Base-by-base conservation (phyloP, 2,888 invertebrate genomes). In the Drosophila imparisetae region DNA sequence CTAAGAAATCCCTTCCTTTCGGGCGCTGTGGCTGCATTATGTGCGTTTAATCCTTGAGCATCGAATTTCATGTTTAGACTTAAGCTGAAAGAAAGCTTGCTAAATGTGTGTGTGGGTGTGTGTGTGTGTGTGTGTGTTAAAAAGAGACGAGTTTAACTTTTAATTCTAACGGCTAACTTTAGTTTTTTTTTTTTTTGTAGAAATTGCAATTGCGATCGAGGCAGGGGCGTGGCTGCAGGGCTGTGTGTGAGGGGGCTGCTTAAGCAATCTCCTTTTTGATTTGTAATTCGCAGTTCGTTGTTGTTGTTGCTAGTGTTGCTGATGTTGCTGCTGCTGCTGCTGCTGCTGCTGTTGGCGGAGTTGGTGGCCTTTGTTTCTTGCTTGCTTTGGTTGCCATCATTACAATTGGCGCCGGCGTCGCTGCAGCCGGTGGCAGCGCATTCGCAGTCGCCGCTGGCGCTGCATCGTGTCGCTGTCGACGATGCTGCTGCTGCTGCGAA, bases 221-320 rank as follows among this genome's bases (percentile, higher is more conserved):
- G 62, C 42, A 30, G n/a, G 40, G 24, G 54, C 24, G 32, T 24
- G 15, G 32, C 48, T 15, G 30, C 0, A 34, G 27, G 29, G 38
- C 13, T 15, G 15, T 45, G 15, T 4, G 21, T 40, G 42, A 34
- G 34, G 21, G 21, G 57, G 50, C 55, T 74, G 65, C 70, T 81
- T 91, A 90, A 78, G 78, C 82, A 73, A 91, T 78, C 80, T 91
- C 91, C 78, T 89, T 88, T 83, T 91, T 91, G 83, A 91, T 91
- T 88, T 89, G 83, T 87, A 92, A 76, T 77, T 92, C 92, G 85
- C 90, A 85, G 84, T 92, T 92, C 88, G 91, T 91, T 90, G 91
- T 86, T 75, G 81, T 52, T 69, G 66, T 30, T 59, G 75, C 15
- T 63, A 45, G 6, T 48, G 77, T 38, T 49, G 55, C 2, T 32